Evolutionary conservation across 2,797 vertebrate genomes (phyloP), one percentile per base, ranked within the genome.

Genomic region (Thaleichthys pacificus): DNA sequence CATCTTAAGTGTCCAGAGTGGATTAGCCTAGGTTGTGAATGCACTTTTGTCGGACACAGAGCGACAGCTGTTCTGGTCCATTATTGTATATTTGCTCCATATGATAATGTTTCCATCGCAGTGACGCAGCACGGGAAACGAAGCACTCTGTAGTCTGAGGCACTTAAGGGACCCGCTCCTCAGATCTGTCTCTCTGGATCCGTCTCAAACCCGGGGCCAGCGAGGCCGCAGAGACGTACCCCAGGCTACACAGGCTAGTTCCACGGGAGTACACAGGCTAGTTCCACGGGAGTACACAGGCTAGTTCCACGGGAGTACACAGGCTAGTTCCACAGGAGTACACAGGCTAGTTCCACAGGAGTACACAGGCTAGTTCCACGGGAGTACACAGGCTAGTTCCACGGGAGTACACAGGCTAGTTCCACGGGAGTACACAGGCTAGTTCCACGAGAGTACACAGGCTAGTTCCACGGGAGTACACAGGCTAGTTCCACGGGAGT

Each of bases 121-220:
- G 19, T 68, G n/a, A 2, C 71, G 22, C 15, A n/a, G 75, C 70
- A 24, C 15, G 24, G 69, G 30, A 64, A 82, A 74, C 74, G 35
- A n/a, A 74, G 54, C 56, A 28, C 35, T n/a, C 21, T 38, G 42
- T 11, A 14, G 47, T 72, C 65, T 73, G 70, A 73, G 77, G 68
- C 75, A 77, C 76, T 69, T 80, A 64, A 63, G 74, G 1, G 64
- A 78, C 32, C 80, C 61, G 22, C 60, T 62, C 79, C 76, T 86
- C 77, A 57, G 70, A 77, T 80, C 74, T 82, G 83, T 86, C 84
- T 75, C 63, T 15, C 69, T 77, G 58, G 79, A 86, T 89, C 70
- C 22, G 74, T 80, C 63, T 89, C 82, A 86, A 82, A 85, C 47
- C 21, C 4, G 70, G 66, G 28, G 19, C 19, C 30, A 8, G 32